phyloP scores from a whole-genome alignment of 1,140 invertebrate species.

The Drosophila dunni region DNA sequence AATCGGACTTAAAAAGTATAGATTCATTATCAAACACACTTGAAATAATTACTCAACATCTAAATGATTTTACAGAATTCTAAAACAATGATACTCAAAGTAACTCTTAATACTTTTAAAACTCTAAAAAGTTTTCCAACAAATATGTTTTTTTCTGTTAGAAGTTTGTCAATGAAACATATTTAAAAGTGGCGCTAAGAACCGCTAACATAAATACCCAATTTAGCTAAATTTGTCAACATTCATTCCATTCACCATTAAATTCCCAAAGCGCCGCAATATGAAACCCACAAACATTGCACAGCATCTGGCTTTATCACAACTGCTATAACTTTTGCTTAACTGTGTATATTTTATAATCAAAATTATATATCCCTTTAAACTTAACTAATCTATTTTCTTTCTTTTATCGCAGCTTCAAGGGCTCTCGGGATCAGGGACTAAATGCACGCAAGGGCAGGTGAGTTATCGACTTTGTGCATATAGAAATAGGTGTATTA shows the following conservation, averaged over 20 bases:
- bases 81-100: too few relatives aligned
- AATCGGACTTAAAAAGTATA: too few relatives aligned
- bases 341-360: slow-evolving; percentile 2
- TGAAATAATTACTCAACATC: too few relatives aligned
- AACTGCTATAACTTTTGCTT: slow-evolving; percentile 62
- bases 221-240: slow-evolving; percentile 4
- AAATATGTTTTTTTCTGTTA: too few relatives aligned
- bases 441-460: slow-evolving; percentile 82
- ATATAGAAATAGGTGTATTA: not conserved
- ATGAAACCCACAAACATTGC: slow-evolving; percentile 12
- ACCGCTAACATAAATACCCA: slow-evolving; percentile 35
- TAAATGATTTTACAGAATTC: too few relatives aligned
- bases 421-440: slow-evolving; percentile 86
- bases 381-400: not conserved
- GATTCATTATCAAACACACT: too few relatives aligned
- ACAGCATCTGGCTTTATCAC: slow-evolving; percentile 51
- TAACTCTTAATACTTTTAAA: too few relatives aligned
- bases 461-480: slow-evolving; percentile 55
- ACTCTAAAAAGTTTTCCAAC: too few relatives aligned
- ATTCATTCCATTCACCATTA: slow-evolving; percentile 22
- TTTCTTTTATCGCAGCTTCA: slow-evolving; percentile 85
- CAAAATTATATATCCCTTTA: not conserved
- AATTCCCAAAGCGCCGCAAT: not conserved
- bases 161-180: not conserved
- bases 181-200: slow-evolving; percentile 53